These are phyloP conservation scores for Stomatorhinus ivindoensis DNA, from an alignment of 2,113 vertebrate species.

Conservation along the genomic window DNA sequence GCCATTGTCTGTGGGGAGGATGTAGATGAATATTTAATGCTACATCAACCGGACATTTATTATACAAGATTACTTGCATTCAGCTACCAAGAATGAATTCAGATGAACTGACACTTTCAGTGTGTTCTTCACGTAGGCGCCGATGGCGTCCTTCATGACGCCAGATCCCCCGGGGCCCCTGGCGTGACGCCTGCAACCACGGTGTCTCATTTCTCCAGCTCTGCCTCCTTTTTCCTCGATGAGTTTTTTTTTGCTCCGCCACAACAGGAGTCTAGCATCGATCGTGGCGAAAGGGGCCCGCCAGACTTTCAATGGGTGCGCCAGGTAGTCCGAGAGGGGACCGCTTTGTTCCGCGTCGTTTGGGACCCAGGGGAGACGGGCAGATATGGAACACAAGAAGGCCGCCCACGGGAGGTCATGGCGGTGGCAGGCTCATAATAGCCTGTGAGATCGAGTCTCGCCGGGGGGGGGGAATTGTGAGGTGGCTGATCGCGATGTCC, in stretches of 20 bases:
- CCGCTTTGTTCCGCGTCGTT: neutral
- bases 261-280: slow-evolving; percentile 22
- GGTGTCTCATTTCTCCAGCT: slow-evolving; percentile 18
- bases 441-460: neutral
- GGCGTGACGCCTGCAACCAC: neutral
- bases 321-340: neutral
- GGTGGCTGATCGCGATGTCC: neutral
- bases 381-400: neutral
- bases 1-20: slow-evolving; percentile 41
- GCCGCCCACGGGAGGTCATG: neutral
- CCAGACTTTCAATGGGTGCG: slow-evolving; percentile 16
- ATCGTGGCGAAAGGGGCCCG: slow-evolving; percentile 8
- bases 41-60: slow-evolving; percentile 47
- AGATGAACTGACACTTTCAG: slow-evolving; percentile 48
- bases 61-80: slow-evolving; percentile 51
- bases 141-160: slow-evolving; percentile 22
- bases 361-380: neutral
- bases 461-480: neutral
- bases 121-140: slow-evolving; percentile 23
- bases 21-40: slow-evolving; percentile 62
- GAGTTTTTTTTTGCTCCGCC: neutral
- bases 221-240: slow-evolving; percentile 11
- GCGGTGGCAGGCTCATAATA: neutral
- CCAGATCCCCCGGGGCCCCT: neutral
- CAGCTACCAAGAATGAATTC: slow-evolving; percentile 43